phyloP scores from a whole-genome alignment of 1,140 invertebrate species.

The Drosophila hydei region DNA sequence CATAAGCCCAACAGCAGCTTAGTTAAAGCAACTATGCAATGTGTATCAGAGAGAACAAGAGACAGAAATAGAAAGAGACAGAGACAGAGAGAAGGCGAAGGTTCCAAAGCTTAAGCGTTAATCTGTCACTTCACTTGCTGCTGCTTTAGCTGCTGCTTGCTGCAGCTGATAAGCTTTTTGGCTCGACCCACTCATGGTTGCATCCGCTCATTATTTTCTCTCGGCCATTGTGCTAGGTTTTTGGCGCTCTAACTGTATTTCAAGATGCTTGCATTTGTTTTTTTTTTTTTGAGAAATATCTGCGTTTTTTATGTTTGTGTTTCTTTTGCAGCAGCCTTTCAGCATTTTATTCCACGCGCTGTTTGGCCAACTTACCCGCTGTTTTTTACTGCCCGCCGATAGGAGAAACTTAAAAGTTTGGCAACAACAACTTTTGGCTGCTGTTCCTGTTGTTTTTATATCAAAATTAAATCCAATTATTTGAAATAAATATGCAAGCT shows the following conservation, averaged over 20 bases:
- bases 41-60: too few relatives aligned
- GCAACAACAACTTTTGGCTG: neutral
- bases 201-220: conserved; percentile 1
- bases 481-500: conserved; percentile 19
- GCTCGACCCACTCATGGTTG: conserved; percentile 17
- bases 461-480: conserved; percentile 38
- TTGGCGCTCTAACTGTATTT: conserved; percentile 16
- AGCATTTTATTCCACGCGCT: conserved; percentile 38
- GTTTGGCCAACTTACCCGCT: conserved; percentile 44
- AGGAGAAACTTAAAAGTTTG: neutral
- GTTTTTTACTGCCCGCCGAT: conserved; percentile 27
- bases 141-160: conserved; percentile 15
- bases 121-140: conserved; percentile 3
- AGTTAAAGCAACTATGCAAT: too few relatives aligned
- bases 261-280: neutral
- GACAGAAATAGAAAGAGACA: too few relatives aligned
- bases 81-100: neutral
- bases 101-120: conserved; percentile 11
- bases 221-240: conserved; percentile 18
- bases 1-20: neutral
- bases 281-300: neutral
- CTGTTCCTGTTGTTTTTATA: conserved; percentile 20
- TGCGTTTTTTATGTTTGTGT: neutral
- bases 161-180: conserved; percentile 32
- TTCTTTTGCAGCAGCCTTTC: conserved; percentile 2